A percentile compares a stretch with the other conserved stretches of the same genome.
Evolutionary conservation across 2,797 vertebrate species (phyloP).

Genomic region (Rhabdomys pumilio): DNA sequence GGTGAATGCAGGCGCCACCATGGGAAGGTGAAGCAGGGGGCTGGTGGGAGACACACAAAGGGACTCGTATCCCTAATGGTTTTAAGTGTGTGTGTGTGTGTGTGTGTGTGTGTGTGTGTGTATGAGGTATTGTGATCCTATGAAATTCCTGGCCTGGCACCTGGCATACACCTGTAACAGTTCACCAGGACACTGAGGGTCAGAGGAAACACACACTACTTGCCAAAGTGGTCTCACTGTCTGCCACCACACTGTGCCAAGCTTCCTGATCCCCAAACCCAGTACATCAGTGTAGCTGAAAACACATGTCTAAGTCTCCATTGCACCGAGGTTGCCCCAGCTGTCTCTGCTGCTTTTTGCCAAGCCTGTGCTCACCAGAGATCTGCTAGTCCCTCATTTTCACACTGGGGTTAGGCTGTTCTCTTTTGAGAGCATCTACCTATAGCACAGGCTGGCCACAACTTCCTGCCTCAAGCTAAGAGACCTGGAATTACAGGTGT

Average conservation of each 20-base stretch:
- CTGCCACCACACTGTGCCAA: accelerated
- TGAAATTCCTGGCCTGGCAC: not conserved
- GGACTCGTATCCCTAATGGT: not conserved
- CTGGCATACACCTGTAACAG: not conserved
- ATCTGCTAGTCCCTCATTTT: not conserved
- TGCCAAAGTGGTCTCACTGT: not conserved
- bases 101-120: not conserved
- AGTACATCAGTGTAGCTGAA: not conserved
- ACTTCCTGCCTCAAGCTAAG: not conserved
- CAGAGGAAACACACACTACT: not conserved
- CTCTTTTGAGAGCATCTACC: not conserved
- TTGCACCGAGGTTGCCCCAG: not conserved
- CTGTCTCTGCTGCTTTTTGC: not conserved
- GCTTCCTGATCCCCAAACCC: too few relatives aligned
- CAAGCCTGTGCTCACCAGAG: not conserved
- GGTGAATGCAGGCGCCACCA: not conserved
- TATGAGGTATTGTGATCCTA: not conserved
- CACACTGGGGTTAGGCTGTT: not conserved
- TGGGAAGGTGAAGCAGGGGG: not conserved
- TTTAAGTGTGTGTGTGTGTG: not conserved
- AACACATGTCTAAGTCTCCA: not conserved
- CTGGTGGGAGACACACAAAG: not conserved
- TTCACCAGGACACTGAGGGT: not conserved
- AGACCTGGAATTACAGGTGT: not conserved
- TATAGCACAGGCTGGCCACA: not conserved